Percentiles rank a stretch among this genome's conserved stretches.
phyloP scores from a whole-genome alignment of 92 coral and sea anemone genomes.

The Zoanthus gigantus region DNA sequence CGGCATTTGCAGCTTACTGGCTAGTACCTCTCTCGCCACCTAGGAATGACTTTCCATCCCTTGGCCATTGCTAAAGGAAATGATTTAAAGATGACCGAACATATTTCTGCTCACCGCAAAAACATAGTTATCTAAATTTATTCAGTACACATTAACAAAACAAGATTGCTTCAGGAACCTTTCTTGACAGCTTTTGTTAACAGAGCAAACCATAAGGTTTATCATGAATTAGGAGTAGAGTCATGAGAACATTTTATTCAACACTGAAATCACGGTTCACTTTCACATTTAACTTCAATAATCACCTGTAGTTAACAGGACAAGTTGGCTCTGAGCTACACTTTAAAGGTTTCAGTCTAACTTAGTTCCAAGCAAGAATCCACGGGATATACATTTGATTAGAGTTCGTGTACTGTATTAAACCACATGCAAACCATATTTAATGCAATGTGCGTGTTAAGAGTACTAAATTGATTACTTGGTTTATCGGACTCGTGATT shows the following conservation, averaged over 20 bases:
- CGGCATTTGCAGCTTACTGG: neutral
- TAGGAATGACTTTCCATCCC: neutral
- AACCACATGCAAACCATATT: conserved; percentile 43
- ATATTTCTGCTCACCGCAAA: conserved; percentile 9
- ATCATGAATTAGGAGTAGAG: neutral
- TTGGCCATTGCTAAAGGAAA: conserved; percentile 15
- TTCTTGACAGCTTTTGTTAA: conserved; percentile 11
- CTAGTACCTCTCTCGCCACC: conserved; percentile 7
- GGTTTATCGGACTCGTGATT: conserved; percentile 34
- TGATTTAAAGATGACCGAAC: conserved; percentile 30
- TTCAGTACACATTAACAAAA: neutral
- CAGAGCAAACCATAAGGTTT: neutral
- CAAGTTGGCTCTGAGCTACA: neutral
- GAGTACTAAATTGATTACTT: conserved; percentile 27
- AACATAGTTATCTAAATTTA: neutral
- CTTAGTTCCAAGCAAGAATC: conserved; percentile 18
- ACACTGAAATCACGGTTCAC: neutral
- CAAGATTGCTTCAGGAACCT: neutral
- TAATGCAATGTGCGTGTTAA: conserved; percentile 36
- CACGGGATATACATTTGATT: neutral
- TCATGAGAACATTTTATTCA: neutral
- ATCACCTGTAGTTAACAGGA: too few relatives aligned
- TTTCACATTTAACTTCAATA: neutral
- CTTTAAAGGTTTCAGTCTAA: neutral
- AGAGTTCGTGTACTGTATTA: conserved; percentile 35